phyloP scores from a whole-genome alignment of 1,140 invertebrate genomes.

The Thalassaphorura encarpata region DNA sequence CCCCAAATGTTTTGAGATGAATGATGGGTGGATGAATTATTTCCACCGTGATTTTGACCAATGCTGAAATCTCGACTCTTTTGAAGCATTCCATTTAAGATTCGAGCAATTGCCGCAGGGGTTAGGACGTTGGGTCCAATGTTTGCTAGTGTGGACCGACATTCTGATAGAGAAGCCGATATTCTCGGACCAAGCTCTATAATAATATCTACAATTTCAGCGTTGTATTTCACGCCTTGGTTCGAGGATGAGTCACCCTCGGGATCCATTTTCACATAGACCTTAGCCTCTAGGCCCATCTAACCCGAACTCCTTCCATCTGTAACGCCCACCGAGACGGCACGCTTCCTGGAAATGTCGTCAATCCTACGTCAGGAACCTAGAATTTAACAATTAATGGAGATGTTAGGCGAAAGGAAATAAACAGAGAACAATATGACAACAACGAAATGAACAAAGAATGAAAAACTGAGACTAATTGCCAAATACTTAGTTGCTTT shows the following conservation, averaged over 20 bases:
- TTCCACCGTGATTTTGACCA: constrained; percentile 41
- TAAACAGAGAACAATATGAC: no score
- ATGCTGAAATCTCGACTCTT: constrained; percentile 61
- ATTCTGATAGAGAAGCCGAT: constrained; percentile 77
- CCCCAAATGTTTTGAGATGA: constrained; percentile 42
- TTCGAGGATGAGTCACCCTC: constrained; percentile 8
- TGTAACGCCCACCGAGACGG: no score
- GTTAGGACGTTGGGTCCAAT: constrained; percentile 50
- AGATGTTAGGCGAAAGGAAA: no score
- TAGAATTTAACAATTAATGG: no score
- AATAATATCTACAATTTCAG: constrained; percentile 56
- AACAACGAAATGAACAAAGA: no score
- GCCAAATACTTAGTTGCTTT: no score
- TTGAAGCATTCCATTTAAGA: constrained; percentile 79
- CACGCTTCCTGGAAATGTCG: no score
- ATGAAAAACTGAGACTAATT: no score
- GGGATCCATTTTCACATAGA: no score
- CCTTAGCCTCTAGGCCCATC: no score
- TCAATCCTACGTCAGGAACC: no score
- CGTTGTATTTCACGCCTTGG: constrained; percentile 21
- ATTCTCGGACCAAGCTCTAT: constrained; percentile 82
- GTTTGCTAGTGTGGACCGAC: constrained; percentile 61
- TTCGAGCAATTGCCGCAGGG: constrained; percentile 67
- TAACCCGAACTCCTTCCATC: no score
- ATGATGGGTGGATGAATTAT: constrained; percentile 35